These are phyloP conservation scores for Lithophane ornitopus DNA, from an alignment of 2,888 invertebrate species.

Conservation along the genomic window DNA sequence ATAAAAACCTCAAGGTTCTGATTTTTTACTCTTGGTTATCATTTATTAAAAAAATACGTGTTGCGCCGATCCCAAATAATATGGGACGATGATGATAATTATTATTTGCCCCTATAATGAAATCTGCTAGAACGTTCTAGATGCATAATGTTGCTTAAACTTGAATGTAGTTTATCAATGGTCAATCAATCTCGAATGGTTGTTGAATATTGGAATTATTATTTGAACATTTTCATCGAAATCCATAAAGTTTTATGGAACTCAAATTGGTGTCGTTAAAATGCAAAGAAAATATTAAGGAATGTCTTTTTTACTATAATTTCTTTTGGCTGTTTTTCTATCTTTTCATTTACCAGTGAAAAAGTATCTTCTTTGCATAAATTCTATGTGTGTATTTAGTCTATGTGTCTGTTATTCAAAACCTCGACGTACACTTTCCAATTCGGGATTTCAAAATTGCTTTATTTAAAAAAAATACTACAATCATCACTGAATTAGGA, in stretches of 20 bases:
- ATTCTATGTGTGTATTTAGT: conserved; percentile 55
- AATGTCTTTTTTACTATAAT: background rate
- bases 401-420: conserved; percentile 33
- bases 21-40: background rate
- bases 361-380: conserved; percentile 54
- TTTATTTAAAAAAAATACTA: no score
- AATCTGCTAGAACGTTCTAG: background rate
- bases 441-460: conserved; percentile 5
- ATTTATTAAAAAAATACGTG: background rate
- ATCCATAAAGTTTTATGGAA: conserved; percentile 29
- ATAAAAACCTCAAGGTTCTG: conserved; percentile 7
- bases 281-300: conserved; percentile 46
- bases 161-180: conserved; percentile 33
- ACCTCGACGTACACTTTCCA: conserved; percentile 9
- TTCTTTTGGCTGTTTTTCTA: background rate
- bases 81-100: background rate
- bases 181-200: conserved; percentile 62
- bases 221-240: conserved; percentile 30
- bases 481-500: conserved; percentile 7
- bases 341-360: background rate
- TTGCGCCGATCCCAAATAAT: background rate
- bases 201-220: conserved; percentile 54
- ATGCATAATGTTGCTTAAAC: background rate
- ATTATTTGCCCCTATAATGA: background rate
- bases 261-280: conserved; percentile 2